Evolutionary conservation across 92 coral and sea anemone genomes (phyloP).

Genomic region (Metridium senile): DNA sequence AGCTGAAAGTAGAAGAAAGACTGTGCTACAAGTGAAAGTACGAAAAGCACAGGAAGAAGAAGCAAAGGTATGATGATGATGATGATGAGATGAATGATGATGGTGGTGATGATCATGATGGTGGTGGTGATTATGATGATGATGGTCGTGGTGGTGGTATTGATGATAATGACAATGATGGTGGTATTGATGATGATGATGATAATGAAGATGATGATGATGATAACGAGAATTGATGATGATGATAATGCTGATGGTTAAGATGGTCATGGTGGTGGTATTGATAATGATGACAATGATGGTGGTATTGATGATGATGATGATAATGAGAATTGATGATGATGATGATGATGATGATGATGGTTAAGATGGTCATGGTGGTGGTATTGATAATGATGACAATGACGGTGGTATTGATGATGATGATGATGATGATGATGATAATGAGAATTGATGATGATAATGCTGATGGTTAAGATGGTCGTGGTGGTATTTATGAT

Average conservation of each 20-base stretch:
- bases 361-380: background rate
- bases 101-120: conserved; percentile 1
- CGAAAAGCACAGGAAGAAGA: conserved; percentile 97
- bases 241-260: too few relatives aligned
- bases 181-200: background rate
- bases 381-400: background rate
- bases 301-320: too few relatives aligned
- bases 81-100: background rate
- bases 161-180: background rate
- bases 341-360: background rate
- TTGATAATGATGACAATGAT: background rate
- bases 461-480: background rate
- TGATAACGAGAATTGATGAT: too few relatives aligned
- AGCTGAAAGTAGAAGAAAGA: conserved; percentile 84
- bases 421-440: background rate
- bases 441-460: too few relatives aligned
- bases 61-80: conserved; percentile 71
- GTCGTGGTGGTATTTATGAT: background rate
- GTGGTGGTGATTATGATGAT: background rate
- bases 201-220: background rate
- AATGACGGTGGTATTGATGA: background rate
- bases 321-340: too few relatives aligned
- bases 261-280: background rate
- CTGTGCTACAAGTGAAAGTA: conserved; percentile 83
- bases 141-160: background rate